phyloP scores from a whole-genome alignment of 2,888 invertebrate species.

The Acrobasis consociella region DNA sequence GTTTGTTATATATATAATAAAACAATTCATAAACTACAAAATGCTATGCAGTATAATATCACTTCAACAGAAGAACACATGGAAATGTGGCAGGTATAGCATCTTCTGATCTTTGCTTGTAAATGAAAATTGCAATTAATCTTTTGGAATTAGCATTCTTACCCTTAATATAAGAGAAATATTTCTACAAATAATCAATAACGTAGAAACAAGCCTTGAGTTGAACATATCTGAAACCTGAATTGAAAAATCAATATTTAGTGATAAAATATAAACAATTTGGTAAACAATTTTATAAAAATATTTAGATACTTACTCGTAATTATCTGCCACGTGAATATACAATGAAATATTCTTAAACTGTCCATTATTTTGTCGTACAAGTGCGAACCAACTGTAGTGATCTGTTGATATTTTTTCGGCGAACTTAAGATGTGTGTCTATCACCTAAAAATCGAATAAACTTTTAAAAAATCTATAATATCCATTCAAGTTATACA shows the following conservation, averaged over 20 bases:
- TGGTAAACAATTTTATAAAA: not conserved
- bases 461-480: constrained; percentile 7
- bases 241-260: constrained; percentile 26
- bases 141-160: constrained; percentile 15
- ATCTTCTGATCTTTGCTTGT: too few species aligned
- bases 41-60: too few species aligned
- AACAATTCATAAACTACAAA: too few species aligned
- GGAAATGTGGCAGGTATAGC: too few species aligned
- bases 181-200: constrained; percentile 54
- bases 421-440: constrained; percentile 35
- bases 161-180: constrained; percentile 61
- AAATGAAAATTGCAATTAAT: too few species aligned
- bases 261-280: constrained; percentile 5
- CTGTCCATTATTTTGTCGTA: constrained; percentile 62
- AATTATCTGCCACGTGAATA: constrained; percentile 59
- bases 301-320: constrained; percentile 17
- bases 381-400: constrained; percentile 61
- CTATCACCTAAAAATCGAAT: constrained; percentile 38
- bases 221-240: constrained; percentile 60
- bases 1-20: too few species aligned
- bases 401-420: constrained; percentile 31
- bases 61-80: too few species aligned
- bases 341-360: constrained; percentile 54
- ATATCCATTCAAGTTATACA: not conserved
- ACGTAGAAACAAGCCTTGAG: constrained; percentile 53